These are phyloP conservation scores for Zele albiditarsus DNA, from an alignment of 2,888 invertebrate species.

Conservation along the genomic window DNA sequence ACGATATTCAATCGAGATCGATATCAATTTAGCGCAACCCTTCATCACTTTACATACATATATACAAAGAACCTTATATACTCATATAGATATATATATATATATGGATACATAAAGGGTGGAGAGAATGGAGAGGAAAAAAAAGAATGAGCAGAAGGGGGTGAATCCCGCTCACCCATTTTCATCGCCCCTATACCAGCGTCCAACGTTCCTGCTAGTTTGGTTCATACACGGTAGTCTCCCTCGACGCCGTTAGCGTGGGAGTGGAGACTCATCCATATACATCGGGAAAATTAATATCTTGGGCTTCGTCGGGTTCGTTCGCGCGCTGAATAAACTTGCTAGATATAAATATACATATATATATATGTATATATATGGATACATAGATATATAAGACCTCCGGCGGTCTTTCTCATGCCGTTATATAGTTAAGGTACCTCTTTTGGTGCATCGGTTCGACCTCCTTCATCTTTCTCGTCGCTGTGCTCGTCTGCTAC, in stretches of 20 bases:
- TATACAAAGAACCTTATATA: not conserved
- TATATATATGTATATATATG: constrained; percentile 17
- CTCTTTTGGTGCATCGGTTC: constrained; percentile 6
- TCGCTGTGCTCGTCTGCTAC: constrained; percentile 12
- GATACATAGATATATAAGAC: constrained; percentile 28
- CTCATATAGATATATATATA: not conserved
- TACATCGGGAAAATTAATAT: constrained; percentile 72
- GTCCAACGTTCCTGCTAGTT: constrained; percentile 26
- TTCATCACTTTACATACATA: constrained; percentile 55
- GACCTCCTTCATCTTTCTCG: constrained; percentile 5
- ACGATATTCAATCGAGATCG: constrained; percentile 58
- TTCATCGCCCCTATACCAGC: constrained; percentile 7
- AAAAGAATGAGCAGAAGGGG: not conserved
- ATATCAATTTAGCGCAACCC: constrained; percentile 62
- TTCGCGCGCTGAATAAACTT: constrained; percentile 67
- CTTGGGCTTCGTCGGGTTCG: constrained; percentile 59
- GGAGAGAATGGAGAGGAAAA: not conserved
- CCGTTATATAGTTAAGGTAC: not conserved
- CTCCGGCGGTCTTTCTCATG: constrained; percentile 22
- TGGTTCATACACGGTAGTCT: constrained; percentile 19
- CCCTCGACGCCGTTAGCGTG: constrained; percentile 47
- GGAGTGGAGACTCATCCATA: constrained; percentile 68
- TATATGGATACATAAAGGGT: not conserved
- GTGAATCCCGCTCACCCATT: not conserved
- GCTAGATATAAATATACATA: constrained; percentile 19